Conservation (phyloP, 2,797 vertebrate genomes). For the Otolemur crassicaudatus region DNA sequence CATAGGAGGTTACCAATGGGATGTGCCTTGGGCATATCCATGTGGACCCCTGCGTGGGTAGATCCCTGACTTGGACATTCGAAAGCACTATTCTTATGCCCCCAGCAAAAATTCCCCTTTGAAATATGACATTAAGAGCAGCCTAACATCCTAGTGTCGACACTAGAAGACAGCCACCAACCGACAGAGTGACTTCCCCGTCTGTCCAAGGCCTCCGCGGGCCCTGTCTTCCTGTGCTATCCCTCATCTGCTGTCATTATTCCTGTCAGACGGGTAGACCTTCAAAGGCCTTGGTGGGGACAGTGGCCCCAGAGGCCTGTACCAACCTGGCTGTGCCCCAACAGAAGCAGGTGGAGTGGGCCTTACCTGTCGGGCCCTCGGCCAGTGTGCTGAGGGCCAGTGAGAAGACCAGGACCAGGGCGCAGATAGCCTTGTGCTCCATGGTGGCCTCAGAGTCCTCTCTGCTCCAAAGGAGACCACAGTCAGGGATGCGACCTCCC, state of each 20-base stretch:
- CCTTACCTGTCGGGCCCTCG: conserved; percentile 22
- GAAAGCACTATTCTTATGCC: not conserved
- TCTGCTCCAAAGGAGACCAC: not conserved
- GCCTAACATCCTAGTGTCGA: rapidly evolving
- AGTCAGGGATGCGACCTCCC: not conserved
- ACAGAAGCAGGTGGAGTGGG: rapidly evolving
- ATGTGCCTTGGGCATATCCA: not conserved
- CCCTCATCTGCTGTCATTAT: too few relatives aligned
- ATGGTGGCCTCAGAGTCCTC: not conserved
- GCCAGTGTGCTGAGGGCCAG: conserved; percentile 54
- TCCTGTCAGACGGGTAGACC: not conserved
- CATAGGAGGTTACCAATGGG: rapidly evolving
- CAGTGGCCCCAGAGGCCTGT: rapidly evolving
- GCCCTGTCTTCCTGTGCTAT: rapidly evolving
- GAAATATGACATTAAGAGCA: not conserved
- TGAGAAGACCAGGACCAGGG: not conserved
- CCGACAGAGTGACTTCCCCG: rapidly evolving
- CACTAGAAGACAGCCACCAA: rapidly evolving
- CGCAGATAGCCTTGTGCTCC: conserved; percentile 56
- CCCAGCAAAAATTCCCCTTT: rapidly evolving
- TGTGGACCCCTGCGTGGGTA: not conserved
- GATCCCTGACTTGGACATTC: not conserved
- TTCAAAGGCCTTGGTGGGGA: not conserved
- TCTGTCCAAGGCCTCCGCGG: rapidly evolving
- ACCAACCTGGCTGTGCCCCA: rapidly evolving